Conservation (phyloP, 2,888 invertebrate genomes). For the Galeopsomyia nigrocyanea region DNA sequence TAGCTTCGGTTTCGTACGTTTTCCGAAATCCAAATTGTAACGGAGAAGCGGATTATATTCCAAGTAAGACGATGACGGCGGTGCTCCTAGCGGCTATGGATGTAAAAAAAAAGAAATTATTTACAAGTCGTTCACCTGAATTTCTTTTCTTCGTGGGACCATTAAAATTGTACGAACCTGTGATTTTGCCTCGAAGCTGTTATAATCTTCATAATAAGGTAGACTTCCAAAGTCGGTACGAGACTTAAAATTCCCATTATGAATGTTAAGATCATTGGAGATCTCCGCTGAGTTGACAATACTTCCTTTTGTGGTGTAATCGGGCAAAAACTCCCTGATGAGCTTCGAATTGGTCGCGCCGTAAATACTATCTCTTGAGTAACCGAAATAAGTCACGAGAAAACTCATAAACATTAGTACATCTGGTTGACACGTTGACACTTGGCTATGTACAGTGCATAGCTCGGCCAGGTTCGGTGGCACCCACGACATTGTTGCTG, state of each 20-base stretch:
- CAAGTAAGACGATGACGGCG: constrained; percentile 1
- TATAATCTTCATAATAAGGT: too few species aligned
- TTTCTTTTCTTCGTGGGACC: too few species aligned
- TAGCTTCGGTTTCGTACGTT: constrained; percentile 23
- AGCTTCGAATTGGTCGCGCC: background rate
- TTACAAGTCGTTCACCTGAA: too few species aligned
- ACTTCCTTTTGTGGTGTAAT: background rate
- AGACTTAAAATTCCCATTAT: too few species aligned
- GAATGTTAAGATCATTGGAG: background rate
- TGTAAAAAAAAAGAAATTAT: too few species aligned
- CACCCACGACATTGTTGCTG: constrained; percentile 68
- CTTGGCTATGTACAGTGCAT: constrained; percentile 71
- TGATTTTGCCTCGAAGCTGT: too few species aligned
- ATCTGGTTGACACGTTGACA: constrained; percentile 74
- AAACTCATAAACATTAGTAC: constrained; percentile 75
- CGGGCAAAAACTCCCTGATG: background rate
- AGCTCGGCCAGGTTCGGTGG: constrained; percentile 73
- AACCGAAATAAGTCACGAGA: constrained; percentile 73
- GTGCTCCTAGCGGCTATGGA: too few species aligned
- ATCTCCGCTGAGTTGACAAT: background rate
- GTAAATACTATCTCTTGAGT: constrained; percentile 66
- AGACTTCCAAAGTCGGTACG: too few species aligned
- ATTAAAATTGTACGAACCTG: too few species aligned
- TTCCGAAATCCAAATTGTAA: constrained; percentile 35
- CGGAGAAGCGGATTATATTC: constrained; percentile 14